These are phyloP conservation scores for Sussaba pulchella DNA, from an alignment of 2,888 invertebrate species.

Conservation along the genomic window DNA sequence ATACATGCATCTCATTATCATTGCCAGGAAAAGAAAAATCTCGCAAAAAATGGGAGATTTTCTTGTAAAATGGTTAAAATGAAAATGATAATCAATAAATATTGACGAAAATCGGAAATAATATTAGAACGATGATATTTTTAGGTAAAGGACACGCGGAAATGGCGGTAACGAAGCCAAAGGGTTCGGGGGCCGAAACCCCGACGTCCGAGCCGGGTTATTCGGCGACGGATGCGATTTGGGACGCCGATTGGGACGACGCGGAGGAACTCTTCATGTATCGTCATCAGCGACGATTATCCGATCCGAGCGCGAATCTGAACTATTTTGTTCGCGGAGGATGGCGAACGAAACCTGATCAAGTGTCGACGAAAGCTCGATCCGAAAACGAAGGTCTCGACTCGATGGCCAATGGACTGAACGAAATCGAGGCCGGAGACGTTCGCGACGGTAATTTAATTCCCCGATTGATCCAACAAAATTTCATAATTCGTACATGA, in stretches of 20 bases:
- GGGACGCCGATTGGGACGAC: constrained; percentile 96
- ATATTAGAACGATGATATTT: constrained; percentile 23
- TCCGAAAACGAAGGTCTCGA: constrained; percentile 97
- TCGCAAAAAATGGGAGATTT: too few species aligned
- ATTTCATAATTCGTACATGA: not conserved
- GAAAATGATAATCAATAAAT: too few species aligned
- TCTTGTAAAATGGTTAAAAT: too few species aligned
- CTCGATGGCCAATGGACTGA: constrained; percentile 92
- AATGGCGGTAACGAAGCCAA: constrained; percentile 98
- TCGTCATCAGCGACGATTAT: constrained; percentile 93
- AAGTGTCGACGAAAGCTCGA: constrained; percentile 88
- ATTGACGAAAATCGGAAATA: too few species aligned
- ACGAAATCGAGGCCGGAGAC: constrained; percentile 97
- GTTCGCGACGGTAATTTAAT: constrained; percentile 92
- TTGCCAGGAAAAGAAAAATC: too few species aligned
- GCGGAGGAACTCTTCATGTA: constrained; percentile 94
- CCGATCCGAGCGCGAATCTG: constrained; percentile 96
- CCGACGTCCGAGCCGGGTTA: constrained; percentile 96
- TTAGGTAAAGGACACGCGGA: constrained; percentile 95
- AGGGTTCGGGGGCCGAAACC: constrained; percentile 96
- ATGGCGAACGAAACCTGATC: constrained; percentile 89
- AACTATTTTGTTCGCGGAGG: constrained; percentile 93
- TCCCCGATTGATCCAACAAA: constrained; percentile 19
- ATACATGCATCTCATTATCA: too few species aligned
- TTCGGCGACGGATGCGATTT: constrained; percentile 92